Evolutionary conservation across 53 echinoderm and acorn worm genomes (phyloP).

Genomic region (Temnopleurus reevesii): DNA sequence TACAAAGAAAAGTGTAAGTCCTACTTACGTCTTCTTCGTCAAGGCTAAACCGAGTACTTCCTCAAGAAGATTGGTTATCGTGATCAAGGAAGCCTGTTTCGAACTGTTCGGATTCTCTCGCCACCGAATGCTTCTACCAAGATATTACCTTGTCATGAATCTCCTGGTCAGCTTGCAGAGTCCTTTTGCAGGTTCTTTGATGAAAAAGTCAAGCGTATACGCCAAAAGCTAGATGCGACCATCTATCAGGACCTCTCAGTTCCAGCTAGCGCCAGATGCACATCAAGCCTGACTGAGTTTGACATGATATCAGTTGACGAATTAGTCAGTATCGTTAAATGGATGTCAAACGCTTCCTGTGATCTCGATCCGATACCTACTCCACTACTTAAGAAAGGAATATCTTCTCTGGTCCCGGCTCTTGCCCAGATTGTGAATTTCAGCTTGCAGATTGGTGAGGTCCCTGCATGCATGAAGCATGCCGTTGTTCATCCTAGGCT

Average conservation of each 20-base stretch:
- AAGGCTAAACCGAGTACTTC: constrained; percentile 24
- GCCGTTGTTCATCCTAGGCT: too few species aligned
- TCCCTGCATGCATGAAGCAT: too few species aligned
- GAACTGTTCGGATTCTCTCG: background rate
- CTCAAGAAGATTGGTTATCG: constrained; percentile 28
- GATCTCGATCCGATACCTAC: too few species aligned
- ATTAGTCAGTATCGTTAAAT: too few species aligned
- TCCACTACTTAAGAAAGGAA: too few species aligned
- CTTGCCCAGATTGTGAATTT: too few species aligned
- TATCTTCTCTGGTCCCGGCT: too few species aligned
- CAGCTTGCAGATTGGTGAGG: too few species aligned
- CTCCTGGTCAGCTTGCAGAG: constrained; percentile 19
- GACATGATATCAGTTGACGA: too few species aligned
- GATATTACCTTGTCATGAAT: background rate
- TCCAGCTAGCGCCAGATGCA: background rate
- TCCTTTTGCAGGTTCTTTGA: constrained; percentile 50
- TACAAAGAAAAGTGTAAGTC: constrained; percentile 15
- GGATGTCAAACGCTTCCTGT: too few species aligned
- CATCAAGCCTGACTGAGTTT: constrained; percentile 6
- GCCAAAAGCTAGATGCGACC: background rate
- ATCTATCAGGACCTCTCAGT: constrained; percentile 55
- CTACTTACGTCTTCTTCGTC: constrained; percentile 40
- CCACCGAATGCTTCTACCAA: background rate
- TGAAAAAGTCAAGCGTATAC: constrained; percentile 12
- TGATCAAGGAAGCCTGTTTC: constrained; percentile 34